Conservation (phyloP, 2,113 vertebrate species). For the Cardinalis cardinalis region DNA sequence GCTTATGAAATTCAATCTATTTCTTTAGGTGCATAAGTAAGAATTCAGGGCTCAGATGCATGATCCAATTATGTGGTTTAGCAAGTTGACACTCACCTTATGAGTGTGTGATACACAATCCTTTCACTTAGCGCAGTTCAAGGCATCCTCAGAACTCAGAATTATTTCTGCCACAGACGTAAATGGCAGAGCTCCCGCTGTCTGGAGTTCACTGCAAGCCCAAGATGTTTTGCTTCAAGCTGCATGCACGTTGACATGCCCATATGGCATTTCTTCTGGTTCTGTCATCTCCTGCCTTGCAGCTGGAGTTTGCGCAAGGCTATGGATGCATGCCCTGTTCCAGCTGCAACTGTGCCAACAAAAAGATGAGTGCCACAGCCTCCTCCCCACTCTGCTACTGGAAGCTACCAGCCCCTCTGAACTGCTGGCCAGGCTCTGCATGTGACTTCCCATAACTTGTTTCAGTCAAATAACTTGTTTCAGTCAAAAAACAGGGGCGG, state of each 20-base stretch:
- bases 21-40: constrained; percentile 42
- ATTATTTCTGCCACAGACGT: not conserved
- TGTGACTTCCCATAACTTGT: not conserved
- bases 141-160: not conserved
- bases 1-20: constrained; percentile 44
- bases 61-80: constrained; percentile 13
- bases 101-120: constrained; percentile 18
- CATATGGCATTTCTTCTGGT: not conserved
- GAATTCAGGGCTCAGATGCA: not conserved
- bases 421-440: not conserved
- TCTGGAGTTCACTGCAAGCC: not conserved
- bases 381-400: not conserved
- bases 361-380: not conserved
- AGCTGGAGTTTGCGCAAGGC: not conserved
- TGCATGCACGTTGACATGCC: not conserved
- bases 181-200: not conserved
- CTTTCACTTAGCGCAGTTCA: not conserved
- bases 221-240: not conserved
- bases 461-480: not conserved
- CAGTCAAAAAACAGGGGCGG: not conserved
- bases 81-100: constrained; percentile 7
- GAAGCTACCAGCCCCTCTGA: not conserved
- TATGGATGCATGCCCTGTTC: not conserved
- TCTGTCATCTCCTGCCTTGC: not conserved
- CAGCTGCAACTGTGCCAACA: constrained; percentile 21